These are phyloP conservation scores for Nemotelus pantherinus DNA, from an alignment of 2,888 invertebrate genomes.

Conservation along the genomic window DNA sequence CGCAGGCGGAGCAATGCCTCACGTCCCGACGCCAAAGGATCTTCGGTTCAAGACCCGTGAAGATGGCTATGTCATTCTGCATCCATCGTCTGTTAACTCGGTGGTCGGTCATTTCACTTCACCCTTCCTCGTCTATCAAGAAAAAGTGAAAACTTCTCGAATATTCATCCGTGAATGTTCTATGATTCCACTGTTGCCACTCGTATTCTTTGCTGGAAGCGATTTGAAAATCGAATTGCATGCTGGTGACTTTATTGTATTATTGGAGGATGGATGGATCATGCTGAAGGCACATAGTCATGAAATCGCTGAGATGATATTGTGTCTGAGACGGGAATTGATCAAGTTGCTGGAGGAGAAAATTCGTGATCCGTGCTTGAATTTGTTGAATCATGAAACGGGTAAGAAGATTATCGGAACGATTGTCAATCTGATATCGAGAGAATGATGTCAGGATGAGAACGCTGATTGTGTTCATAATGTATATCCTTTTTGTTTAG, in stretches of 20 bases:
- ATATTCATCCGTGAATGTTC: conserved; percentile 84
- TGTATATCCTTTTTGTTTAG: no score
- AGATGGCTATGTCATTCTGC: conserved; percentile 78
- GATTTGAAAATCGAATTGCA: conserved; percentile 77
- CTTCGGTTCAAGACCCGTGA: conserved; percentile 78
- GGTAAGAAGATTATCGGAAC: conserved; percentile 80
- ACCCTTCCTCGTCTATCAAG: conserved; percentile 83
- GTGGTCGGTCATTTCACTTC: conserved; percentile 73
- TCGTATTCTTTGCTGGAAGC: conserved; percentile 79
- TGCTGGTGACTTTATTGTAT: conserved; percentile 76
- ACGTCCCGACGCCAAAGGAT: conserved; percentile 76
- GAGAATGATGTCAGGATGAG: conserved; percentile 58
- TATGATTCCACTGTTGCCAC: conserved; percentile 79
- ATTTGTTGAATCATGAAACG: conserved; percentile 77
- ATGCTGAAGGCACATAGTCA: conserved; percentile 81
- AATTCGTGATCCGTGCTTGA: conserved; percentile 82
- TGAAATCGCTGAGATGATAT: conserved; percentile 83
- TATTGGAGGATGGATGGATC: conserved; percentile 84
- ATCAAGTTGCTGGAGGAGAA: conserved; percentile 83
- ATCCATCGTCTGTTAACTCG: conserved; percentile 82
- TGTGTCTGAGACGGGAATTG: conserved; percentile 79
- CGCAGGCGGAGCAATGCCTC: conserved; percentile 78
- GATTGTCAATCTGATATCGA: conserved; percentile 76
- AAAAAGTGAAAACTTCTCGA: conserved; percentile 82
- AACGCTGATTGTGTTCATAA: neutral